Evolutionary conservation across 2,888 invertebrate species (phyloP).

Genomic region (Lycia hirtaria): DNA sequence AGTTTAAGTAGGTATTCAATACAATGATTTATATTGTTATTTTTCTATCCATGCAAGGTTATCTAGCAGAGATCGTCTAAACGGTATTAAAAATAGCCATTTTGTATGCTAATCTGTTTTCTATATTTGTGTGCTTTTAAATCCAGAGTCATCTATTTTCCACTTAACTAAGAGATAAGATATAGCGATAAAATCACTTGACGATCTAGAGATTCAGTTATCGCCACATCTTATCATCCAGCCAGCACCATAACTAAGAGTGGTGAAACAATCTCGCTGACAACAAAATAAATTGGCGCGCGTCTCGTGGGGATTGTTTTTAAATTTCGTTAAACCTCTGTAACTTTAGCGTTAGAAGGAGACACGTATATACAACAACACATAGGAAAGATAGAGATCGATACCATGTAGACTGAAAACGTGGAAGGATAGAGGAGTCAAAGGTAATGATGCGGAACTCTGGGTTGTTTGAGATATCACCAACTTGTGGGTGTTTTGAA

Average conservation of each 20-base stretch:
- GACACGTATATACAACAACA: conserved; percentile 40
- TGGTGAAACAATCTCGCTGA: conserved; percentile 63
- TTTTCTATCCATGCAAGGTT: too few relatives aligned
- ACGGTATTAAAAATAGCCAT: too few relatives aligned
- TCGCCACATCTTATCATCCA: conserved; percentile 21
- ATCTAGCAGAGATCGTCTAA: too few relatives aligned
- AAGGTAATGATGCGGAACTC: conserved; percentile 34
- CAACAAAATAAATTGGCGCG: conserved; percentile 68
- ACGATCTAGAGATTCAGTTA: too few relatives aligned
- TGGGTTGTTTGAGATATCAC: conserved; percentile 28
- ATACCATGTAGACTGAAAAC: conserved; percentile 38
- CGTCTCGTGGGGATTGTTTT: conserved; percentile 72
- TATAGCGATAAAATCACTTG: too few relatives aligned
- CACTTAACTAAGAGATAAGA: too few relatives aligned
- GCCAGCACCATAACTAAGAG: conserved; percentile 27
- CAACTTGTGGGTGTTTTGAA: background rate
- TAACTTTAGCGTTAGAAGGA: conserved; percentile 43
- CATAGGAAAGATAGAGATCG: conserved; percentile 38
- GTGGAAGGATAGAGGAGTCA: conserved; percentile 40
- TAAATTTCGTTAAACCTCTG: conserved; percentile 73
- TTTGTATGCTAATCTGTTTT: too few relatives aligned
- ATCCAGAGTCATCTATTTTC: too few relatives aligned
- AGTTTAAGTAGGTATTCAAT: too few relatives aligned
- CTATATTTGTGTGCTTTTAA: too few relatives aligned
- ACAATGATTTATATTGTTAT: too few relatives aligned